These are phyloP conservation scores for Dione vanillae DNA, from an alignment of 2,888 invertebrate species.

Conservation along the genomic window DNA sequence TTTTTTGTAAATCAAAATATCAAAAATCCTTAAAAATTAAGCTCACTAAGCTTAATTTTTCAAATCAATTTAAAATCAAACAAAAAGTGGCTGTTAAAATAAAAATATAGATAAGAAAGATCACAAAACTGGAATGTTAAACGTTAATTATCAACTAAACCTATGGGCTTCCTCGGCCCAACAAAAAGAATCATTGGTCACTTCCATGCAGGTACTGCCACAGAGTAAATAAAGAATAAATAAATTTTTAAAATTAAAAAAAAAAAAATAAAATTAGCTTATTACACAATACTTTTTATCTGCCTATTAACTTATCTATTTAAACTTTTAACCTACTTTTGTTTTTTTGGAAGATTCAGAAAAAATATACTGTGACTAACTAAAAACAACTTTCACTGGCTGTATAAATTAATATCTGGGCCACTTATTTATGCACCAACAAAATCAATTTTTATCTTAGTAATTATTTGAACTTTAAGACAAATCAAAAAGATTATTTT, in stretches of 20 bases:
- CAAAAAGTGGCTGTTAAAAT: background rate
- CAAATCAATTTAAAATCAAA: background rate
- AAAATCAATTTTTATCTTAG: conserved; percentile 13
- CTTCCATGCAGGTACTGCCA: conserved; percentile 68
- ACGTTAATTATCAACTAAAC: conserved; percentile 37
- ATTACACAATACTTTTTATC: conserved; percentile 12
- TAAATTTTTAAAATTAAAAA: conserved; percentile 43
- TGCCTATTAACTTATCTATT: conserved; percentile 8
- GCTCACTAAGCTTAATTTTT: no score
- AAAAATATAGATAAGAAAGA: conserved; percentile 40
- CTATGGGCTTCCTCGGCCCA: conserved; percentile 40
- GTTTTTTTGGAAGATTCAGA: conserved; percentile 10
- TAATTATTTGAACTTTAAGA: conserved; percentile 25
- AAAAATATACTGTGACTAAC: conserved; percentile 8
- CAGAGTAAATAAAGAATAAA: conserved; percentile 52
- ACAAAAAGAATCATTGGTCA: conserved; percentile 74
- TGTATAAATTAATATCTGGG: conserved; percentile 19
- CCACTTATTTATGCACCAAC: conserved; percentile 20
- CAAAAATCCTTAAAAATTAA: conserved; percentile 12
- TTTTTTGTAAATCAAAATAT: conserved; percentile 5
- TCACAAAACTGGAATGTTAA: conserved; percentile 62
- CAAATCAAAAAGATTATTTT: conserved; percentile 6
- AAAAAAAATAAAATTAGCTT: conserved; percentile 14
- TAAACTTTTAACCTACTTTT: conserved; percentile 7
- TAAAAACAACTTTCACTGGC: conserved; percentile 20